Conservation (phyloP, 2,113 vertebrate genomes). For the Diglossa brunneiventris region DNA sequence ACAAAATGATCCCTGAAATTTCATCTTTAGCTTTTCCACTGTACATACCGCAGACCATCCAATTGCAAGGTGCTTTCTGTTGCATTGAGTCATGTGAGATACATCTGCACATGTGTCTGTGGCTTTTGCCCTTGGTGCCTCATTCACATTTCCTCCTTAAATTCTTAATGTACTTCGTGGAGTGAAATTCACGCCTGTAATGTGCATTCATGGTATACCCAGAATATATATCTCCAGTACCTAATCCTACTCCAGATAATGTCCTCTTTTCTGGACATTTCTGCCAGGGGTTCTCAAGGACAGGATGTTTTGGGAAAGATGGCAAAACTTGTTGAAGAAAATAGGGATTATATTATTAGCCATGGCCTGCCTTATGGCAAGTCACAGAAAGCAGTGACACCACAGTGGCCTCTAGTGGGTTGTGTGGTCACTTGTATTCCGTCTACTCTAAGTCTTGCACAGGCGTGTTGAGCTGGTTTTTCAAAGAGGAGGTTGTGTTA, state of each 20-base stretch:
- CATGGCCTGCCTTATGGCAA: fast-evolving
- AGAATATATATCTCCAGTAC: not conserved
- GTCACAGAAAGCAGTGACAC: not conserved
- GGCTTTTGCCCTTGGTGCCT: not conserved
- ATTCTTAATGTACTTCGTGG: fast-evolving
- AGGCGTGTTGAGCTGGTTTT: not conserved
- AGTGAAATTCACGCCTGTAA: not conserved
- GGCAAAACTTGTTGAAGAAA: not conserved
- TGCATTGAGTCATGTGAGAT: not conserved
- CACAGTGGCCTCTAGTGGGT: conserved; percentile 14
- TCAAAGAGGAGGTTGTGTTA: not conserved
- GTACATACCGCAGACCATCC: not conserved
- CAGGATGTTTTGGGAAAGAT: not conserved
- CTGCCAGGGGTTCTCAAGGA: not conserved
- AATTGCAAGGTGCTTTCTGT: not conserved
- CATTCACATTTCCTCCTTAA: not conserved
- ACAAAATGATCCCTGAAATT: not conserved
- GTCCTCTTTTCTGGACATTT: not conserved
- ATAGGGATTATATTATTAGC: not conserved
- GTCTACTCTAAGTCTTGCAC: not conserved
- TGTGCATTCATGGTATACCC: not conserved
- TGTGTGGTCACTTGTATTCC: not conserved
- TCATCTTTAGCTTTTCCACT: not conserved
- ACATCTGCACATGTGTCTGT: not conserved
- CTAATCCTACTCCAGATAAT: not conserved